Percentiles rank a stretch among this genome's conserved stretches.
Conservation (phyloP, 2,888 invertebrate species). For the Limnephilus auricula region DNA sequence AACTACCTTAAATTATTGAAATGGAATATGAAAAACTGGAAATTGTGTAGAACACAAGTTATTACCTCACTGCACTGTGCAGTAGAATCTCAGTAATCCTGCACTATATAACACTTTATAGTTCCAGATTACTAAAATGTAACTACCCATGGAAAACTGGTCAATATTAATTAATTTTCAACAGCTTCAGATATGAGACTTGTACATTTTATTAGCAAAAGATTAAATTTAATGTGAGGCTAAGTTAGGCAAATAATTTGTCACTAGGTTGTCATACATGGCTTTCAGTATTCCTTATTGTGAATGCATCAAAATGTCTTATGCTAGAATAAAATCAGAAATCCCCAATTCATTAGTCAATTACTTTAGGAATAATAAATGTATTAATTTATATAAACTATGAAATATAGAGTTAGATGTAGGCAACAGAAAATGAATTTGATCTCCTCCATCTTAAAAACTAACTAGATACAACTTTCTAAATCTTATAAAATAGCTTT, state of each 20-base stretch:
- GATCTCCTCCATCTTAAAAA: background rate
- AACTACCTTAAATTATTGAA: background rate
- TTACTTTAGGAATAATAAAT: slow-evolving; percentile 49
- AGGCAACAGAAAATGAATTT: background rate
- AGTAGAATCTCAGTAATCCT: background rate
- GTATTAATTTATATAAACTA: background rate
- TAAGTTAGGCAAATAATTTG: background rate
- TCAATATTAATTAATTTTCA: background rate
- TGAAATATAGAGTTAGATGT: background rate
- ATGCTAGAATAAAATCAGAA: slow-evolving; percentile 60
- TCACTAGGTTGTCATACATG: slow-evolving; percentile 40
- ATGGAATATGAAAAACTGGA: background rate
- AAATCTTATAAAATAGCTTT: background rate
- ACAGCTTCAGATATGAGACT: background rate
- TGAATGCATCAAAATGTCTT: slow-evolving; percentile 65
- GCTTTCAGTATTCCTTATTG: slow-evolving; percentile 62
- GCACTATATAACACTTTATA: background rate
- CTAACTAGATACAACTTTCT: background rate
- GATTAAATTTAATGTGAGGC: background rate
- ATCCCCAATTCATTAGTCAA: slow-evolving; percentile 64
- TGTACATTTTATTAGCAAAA: background rate
- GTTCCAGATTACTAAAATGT: background rate
- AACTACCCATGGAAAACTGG: background rate
- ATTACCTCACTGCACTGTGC: too few relatives aligned
- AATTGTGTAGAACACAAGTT: background rate